Percentiles rank a stretch among this genome's conserved stretches.
These are phyloP conservation scores for Egretta garzetta DNA, from an alignment of 2,113 vertebrate genomes.

Conservation along the genomic window DNA sequence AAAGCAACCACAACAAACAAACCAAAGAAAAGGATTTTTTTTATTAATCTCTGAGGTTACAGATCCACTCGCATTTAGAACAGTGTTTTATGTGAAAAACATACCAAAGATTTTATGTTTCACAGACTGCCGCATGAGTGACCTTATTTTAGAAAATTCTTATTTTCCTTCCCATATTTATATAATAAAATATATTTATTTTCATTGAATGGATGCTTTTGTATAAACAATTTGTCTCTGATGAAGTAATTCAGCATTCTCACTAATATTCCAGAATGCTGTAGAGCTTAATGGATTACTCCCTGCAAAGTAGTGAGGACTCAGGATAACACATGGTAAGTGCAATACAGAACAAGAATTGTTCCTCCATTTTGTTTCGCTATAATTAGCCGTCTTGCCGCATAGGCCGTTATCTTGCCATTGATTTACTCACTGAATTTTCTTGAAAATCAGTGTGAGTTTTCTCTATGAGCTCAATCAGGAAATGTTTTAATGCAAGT, in stretches of 20 bases:
- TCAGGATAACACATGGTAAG: neutral
- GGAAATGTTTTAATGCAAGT: neutral
- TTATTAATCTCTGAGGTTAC: constrained; percentile 78
- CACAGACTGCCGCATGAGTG: neutral
- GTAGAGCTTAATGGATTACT: neutral
- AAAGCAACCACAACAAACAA: constrained; percentile 89
- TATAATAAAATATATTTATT: constrained; percentile 26
- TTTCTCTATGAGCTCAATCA: neutral
- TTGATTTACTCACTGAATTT: neutral
- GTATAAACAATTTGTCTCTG: neutral
- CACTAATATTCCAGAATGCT: neutral
- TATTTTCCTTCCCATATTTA: constrained; percentile 20
- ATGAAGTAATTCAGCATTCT: constrained; percentile 2
- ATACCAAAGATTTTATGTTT: constrained; percentile 64
- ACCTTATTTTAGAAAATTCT: constrained; percentile 58
- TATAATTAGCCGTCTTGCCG: neutral
- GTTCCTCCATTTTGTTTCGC: constrained; percentile 34
- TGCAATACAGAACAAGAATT: neutral
- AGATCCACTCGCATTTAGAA: constrained; percentile 75
- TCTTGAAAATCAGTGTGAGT: neutral
- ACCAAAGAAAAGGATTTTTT: constrained; percentile 76
- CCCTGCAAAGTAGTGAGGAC: neutral
- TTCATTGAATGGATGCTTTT: neutral
- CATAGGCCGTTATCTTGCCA: neutral
- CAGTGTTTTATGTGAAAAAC: constrained; percentile 68